Evolutionary conservation across 2,113 vertebrate species (phyloP).

Genomic region (Sylvietta virens): DNA sequence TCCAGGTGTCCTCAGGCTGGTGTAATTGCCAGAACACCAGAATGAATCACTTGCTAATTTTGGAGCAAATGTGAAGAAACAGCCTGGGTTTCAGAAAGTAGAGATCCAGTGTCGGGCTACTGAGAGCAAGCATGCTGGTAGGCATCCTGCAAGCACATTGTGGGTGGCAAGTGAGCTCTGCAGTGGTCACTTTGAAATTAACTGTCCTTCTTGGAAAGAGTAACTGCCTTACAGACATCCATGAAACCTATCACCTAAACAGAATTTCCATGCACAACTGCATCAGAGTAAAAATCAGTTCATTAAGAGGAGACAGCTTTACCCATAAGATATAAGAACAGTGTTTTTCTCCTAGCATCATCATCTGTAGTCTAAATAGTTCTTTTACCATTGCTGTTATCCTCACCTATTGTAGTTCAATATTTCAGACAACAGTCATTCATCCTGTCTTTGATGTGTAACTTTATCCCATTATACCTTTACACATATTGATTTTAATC

Average conservation of each 20-base stretch:
- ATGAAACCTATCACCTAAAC: not conserved
- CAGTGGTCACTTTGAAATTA: not conserved
- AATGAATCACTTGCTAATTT: constrained; percentile 11
- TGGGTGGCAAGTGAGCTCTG: not conserved
- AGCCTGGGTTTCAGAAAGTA: not conserved
- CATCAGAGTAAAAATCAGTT: not conserved
- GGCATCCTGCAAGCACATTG: not conserved
- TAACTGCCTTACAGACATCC: not conserved
- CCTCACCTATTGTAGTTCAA: not conserved
- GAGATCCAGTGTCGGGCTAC: not conserved
- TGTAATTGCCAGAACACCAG: not conserved
- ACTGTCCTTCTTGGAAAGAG: not conserved
- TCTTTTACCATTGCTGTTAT: not conserved
- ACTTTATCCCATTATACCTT: not conserved
- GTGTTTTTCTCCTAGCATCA: not conserved
- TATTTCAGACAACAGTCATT: not conserved
- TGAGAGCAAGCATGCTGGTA: not conserved
- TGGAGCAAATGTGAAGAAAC: not conserved
- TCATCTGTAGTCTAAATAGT: not conserved
- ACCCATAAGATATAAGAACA: not conserved
- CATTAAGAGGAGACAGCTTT: not conserved
- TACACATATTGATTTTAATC: not conserved
- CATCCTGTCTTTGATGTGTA: not conserved
- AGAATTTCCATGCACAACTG: not conserved
- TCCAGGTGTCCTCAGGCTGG: not conserved